phyloP scores from a whole-genome alignment of 2,888 invertebrate species.

The Noctua janthe region DNA sequence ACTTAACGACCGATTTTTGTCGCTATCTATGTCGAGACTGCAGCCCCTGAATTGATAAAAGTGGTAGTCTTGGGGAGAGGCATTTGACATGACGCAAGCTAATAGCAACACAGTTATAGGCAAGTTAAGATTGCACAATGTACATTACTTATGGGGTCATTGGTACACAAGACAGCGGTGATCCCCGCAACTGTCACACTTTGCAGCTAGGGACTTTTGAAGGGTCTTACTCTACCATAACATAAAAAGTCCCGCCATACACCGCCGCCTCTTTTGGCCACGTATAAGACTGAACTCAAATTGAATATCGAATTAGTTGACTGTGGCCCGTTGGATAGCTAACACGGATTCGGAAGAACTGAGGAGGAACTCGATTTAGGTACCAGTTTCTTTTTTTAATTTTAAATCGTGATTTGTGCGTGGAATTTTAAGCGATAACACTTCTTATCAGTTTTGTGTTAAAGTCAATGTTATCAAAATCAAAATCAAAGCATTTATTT shows the following conservation, averaged over 20 bases:
- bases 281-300: conserved; percentile 38
- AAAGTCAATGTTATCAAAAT: not conserved
- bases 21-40: no score
- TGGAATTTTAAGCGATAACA: conserved; percentile 7
- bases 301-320: conserved; percentile 25
- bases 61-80: not conserved
- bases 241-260: conserved; percentile 35
- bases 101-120: not conserved
- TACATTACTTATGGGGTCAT: not conserved
- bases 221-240: not conserved
- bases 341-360: not conserved
- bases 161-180: conserved; percentile 13
- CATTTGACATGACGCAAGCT: not conserved
- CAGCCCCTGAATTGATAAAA: not conserved
- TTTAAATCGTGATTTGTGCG: not conserved
- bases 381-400: not conserved
- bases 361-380: not conserved
- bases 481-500: no score
- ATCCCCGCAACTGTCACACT: conserved; percentile 20
- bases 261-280: not conserved
- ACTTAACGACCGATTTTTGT: no score
- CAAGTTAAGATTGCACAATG: not conserved
- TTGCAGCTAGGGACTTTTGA: conserved; percentile 38
- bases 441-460: not conserved
- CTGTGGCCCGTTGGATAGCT: not conserved